Base-by-base conservation (phyloP, 2,113 vertebrate genomes). In the Gymnocephalus cernua region DNA sequence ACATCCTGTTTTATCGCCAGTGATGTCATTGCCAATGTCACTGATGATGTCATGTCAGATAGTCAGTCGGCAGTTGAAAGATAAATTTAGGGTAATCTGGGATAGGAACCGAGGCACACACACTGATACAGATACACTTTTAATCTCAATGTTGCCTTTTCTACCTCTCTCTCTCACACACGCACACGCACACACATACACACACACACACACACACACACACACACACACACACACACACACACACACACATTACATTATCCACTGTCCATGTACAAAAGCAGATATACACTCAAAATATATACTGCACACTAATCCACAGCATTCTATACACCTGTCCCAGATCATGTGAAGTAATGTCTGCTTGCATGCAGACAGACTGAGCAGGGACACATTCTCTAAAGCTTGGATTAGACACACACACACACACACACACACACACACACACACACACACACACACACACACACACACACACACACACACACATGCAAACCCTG, bases 51-150 rank as follows among this genome's bases (percentile, higher is more conserved):
- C 90, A 92, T 50, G 29, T 61, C 73, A 85, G 65, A 82, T 51
- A 32, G 45, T 81, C 80, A 74, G 84, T 68, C 80, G 21, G 77
- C 67, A 75, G 85, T 38, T 10, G 61, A 86, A 80, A 63, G 77
- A 89, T 90, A 82, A 68, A 93, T 93, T 89, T 87, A 87, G 86
- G 91, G 84, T 92, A 93, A 92, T 92, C 89, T 92, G 91, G 80
- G 88, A 90, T 90, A 83, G 83, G 68, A 86, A 23, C 67, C 8
- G 2, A 32, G 10, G 15, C 56, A 61, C 64, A 83, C 81, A 54
- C 58, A 82, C 58, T 59, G 48, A 85, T 32, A 80, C 58, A 66
- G 50, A 81, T 75, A 74, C 71, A 82, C 38, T 57, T 84, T 87
- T 86, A 84, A 84, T 89, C 82, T 79, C 41, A 64, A 48, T 67